Percentiles rank a stretch among this genome's conserved stretches.
phyloP scores from a whole-genome alignment of 2,797 vertebrate species.

The Somateria mollissima region DNA sequence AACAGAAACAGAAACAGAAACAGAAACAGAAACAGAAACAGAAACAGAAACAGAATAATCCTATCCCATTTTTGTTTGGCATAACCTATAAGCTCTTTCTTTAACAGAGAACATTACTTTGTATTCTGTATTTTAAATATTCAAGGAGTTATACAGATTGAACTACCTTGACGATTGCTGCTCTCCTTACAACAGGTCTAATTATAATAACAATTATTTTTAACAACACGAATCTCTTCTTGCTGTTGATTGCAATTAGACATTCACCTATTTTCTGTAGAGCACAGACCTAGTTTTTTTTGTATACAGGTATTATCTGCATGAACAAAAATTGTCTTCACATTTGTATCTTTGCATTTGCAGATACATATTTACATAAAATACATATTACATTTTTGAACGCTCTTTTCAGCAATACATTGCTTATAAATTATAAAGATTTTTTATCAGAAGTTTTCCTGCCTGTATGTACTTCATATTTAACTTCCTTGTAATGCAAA shows the following conservation, averaged over 20 bases:
- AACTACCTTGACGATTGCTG: neutral
- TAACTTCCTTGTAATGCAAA: neutral
- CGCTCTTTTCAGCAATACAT: neutral
- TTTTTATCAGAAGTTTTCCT: neutral
- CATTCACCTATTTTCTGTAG: neutral
- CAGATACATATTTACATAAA: neutral
- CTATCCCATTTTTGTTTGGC: neutral
- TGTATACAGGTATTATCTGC: neutral
- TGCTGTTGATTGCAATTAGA: neutral
- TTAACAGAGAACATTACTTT: neutral
- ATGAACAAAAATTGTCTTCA: neutral
- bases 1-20: neutral
- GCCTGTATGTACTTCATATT: neutral
- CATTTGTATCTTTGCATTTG: neutral
- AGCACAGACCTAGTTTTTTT: neutral
- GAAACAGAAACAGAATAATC: slow-evolving; percentile 1
- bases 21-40: too few relatives aligned
- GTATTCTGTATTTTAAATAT: neutral
- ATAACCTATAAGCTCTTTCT: neutral
- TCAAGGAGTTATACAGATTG: neutral
- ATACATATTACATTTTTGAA: neutral
- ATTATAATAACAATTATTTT: neutral
- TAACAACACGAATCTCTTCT: neutral
- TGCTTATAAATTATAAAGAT: neutral
- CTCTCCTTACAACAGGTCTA: neutral